Evolutionary conservation across 64 coral and sea anemone species (phyloP), one percentile per base, ranked within the genome.

Genomic region (Catalaphyllia jardinei): DNA sequence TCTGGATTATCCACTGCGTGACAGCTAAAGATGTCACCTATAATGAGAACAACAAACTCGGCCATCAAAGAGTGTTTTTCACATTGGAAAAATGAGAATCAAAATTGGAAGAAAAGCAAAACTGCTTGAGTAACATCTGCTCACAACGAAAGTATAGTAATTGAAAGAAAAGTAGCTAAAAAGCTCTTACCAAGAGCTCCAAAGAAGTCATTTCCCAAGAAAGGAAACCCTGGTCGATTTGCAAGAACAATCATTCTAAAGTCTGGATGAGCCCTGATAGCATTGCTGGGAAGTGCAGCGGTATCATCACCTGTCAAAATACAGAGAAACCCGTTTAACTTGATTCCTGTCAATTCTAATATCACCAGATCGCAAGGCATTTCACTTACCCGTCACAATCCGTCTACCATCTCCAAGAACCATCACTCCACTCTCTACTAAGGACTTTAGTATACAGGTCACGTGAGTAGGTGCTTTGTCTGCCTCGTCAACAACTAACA

Each of bases 161-260:
- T 62, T 3, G 12, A 18, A 18, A 62, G 20, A 2, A 72, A 31
- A 73, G 33, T 15, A 8, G 1, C 20, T 16, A 22, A n/a, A 27
- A 60, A 22, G 22, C 39, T 87, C 90, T 75, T 91, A 99, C 97
- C 97, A 28, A 99, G 80, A 2, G 97, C 89, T 83, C 93, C 94
- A 86, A 99, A 99, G 61, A 99, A 99, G 55, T 99, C 97, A 33
- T 99, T 99, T 78, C 97, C 97, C 7, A 99, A 80, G 83, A 99
- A 99, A 14, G 97, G 97, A 79, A 99, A 99, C 11, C 97, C 97
- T 25, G 97, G 97, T 73, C 97, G 89, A 86, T 99, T 99, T 29
- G 97, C 97, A 27, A 99, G 61, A 31, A 95, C 97, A 29, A 99
- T 95, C 90, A 99, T 95, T 25, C 94, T 52, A 71, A 99, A 99